Conservation (phyloP, 2,797 vertebrate species). For the Liasis olivaceus region DNA sequence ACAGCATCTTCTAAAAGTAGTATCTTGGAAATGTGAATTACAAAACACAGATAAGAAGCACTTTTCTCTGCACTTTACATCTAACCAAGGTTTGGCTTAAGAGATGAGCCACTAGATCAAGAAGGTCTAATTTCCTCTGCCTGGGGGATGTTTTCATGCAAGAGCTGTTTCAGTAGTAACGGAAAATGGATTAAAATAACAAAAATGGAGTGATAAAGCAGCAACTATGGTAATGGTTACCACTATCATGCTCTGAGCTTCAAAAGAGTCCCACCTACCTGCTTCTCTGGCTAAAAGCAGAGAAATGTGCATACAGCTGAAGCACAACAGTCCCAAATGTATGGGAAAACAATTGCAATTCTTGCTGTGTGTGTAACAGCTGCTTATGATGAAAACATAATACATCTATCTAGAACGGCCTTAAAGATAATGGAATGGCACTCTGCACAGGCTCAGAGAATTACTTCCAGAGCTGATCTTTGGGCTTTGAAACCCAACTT, state of each 20-base stretch:
- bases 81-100: neutral
- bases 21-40: neutral
- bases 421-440: neutral
- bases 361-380: neutral
- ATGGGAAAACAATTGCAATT: neutral
- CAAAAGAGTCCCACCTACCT: neutral
- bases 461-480: too few relatives aligned
- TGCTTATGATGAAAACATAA: neutral
- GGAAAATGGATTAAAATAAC: neutral
- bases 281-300: neutral
- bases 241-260: neutral
- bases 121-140: neutral
- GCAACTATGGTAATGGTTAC: neutral
- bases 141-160: neutral
- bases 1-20: neutral
- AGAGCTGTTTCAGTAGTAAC: neutral
- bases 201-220: neutral
- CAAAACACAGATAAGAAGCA: neutral
- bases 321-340: neutral
- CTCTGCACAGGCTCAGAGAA: neutral
- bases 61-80: neutral
- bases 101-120: neutral
- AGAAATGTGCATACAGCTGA: neutral
- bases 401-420: neutral
- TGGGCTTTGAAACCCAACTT: neutral